phyloP scores from a whole-genome alignment of 1,140 invertebrate species.

The Venustaconcha ellipsiformis region DNA sequence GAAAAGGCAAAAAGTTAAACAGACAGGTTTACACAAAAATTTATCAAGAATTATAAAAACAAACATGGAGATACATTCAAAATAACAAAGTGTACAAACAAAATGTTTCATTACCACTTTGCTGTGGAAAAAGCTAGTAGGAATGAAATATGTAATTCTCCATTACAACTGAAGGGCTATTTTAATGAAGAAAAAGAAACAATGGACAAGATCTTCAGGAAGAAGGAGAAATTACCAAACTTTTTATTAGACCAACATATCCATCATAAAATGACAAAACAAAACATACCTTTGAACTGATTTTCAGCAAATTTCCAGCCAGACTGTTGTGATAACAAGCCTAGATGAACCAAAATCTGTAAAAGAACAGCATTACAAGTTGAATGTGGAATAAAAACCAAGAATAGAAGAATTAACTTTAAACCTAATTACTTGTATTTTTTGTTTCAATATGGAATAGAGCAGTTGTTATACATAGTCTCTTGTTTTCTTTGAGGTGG shows the following conservation, averaged over 20 bases:
- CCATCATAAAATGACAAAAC: background rate
- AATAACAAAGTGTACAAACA: too few relatives aligned
- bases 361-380: slow-evolving; percentile 17
- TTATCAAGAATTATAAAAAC: too few relatives aligned
- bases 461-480: too few relatives aligned
- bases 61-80: too few relatives aligned
- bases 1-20: too few relatives aligned
- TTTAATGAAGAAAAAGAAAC: background rate
- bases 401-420: background rate
- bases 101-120: background rate
- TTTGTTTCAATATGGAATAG: background rate
- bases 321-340: slow-evolving; percentile 67
- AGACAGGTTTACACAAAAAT: too few relatives aligned
- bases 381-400: background rate
- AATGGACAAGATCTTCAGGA: background rate
- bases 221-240: background rate
- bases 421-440: background rate
- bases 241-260: background rate
- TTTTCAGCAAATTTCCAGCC: slow-evolving; percentile 68
- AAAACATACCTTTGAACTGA: slow-evolving; percentile 61
- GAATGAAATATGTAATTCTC: slow-evolving; percentile 55
- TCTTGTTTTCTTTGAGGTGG: too few relatives aligned
- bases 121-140: slow-evolving; percentile 39
- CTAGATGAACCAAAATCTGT: slow-evolving; percentile 69
- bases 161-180: slow-evolving; percentile 42